Evolutionary conservation across 2,797 vertebrate species (phyloP), one percentile per base, ranked within the genome.

Genomic region (Malurus splendens): DNA sequence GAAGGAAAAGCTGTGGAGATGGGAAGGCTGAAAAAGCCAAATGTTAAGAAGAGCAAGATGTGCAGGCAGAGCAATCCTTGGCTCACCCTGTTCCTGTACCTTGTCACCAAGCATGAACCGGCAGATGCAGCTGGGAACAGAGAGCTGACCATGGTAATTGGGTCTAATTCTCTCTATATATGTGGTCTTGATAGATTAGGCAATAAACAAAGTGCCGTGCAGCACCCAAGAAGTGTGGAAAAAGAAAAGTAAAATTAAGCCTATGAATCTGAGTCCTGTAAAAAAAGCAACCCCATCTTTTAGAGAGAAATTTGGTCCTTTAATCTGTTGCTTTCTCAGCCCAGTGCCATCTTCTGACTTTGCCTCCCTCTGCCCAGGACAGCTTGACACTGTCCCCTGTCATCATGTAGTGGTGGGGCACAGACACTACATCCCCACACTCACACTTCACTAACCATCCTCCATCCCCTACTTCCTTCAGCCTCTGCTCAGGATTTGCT

Each of bases 31-130:
- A 50, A 87, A 87, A 71, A 52, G 50, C 9, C 50, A 30, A 57
- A 70, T 36, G 10, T 19, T 55, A 38, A 60, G 50, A 36, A 48
- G 61, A 18, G 22, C 32, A 65, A 16, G 44, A 72, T 12, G 8
- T 36, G 55, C 9, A 8, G 15, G 28, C 41, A 86, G 44, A 52
- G 25, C 18, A 51, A 62, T 48, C 50, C 32, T 76, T 6, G 8
- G 48, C 55, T 62, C 4, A 1, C 3, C 10, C 48, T 36, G 23
- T 7, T n/a, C 38, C 33, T 18, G 13, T 7, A 2, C 44, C 61
- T 47, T 55, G 41, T 28, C 44, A 39, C 52, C 10, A 3, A 3
- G 18, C n/a, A 39, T 0, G 0, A 33, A 50, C 8, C 1, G 5
- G 57, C 4, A 15, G 32, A 52, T 2, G 7, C 28, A 68, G 55